phyloP scores from a whole-genome alignment of 2,797 vertebrate genomes.

The Chromobotia macracanthus region DNA sequence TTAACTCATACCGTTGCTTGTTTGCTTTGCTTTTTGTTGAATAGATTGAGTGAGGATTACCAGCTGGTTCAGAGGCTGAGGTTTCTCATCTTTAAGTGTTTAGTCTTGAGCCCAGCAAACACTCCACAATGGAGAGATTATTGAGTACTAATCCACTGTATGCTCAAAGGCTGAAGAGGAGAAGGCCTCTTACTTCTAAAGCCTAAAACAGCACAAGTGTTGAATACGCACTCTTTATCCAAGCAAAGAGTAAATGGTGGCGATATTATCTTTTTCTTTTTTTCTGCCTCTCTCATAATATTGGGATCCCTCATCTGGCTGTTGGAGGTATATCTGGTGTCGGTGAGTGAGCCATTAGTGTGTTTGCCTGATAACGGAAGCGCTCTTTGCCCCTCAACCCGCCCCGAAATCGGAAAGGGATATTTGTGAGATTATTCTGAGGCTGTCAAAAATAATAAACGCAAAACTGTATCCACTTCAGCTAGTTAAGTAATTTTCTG shows the following conservation, averaged over 20 bases:
- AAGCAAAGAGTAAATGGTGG: conserved; percentile 16
- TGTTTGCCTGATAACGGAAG: conserved; percentile 72
- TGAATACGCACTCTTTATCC: conserved; percentile 35
- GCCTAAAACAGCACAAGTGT: conserved; percentile 18
- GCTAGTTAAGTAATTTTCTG: conserved; percentile 80
- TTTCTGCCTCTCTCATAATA: background rate
- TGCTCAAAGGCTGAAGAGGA: conserved; percentile 45
- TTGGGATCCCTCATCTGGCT: conserved; percentile 13
- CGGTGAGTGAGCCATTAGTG: conserved; percentile 75
- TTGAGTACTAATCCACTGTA: conserved; percentile 59
- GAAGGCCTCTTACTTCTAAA: conserved; percentile 28
- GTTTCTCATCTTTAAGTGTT: conserved; percentile 52
- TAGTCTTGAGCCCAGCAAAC: conserved; percentile 62
- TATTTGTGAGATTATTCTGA: conserved; percentile 79
- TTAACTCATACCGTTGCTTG: conserved; percentile 42
- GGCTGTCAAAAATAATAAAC: conserved; percentile 79
- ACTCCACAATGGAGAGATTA: conserved; percentile 58
- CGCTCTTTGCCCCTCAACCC: conserved; percentile 53
- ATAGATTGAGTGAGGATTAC: conserved; percentile 56
- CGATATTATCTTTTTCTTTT: conserved; percentile 23
- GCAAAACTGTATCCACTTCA: conserved; percentile 78
- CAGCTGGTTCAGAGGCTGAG: conserved; percentile 54
- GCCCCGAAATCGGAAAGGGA: conserved; percentile 62
- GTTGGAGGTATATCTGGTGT: conserved; percentile 71
- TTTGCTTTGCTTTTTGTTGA: conserved; percentile 56